These are phyloP conservation scores for Lemur catta DNA, from an alignment of 2,797 vertebrate species.

Conservation along the genomic window DNA sequence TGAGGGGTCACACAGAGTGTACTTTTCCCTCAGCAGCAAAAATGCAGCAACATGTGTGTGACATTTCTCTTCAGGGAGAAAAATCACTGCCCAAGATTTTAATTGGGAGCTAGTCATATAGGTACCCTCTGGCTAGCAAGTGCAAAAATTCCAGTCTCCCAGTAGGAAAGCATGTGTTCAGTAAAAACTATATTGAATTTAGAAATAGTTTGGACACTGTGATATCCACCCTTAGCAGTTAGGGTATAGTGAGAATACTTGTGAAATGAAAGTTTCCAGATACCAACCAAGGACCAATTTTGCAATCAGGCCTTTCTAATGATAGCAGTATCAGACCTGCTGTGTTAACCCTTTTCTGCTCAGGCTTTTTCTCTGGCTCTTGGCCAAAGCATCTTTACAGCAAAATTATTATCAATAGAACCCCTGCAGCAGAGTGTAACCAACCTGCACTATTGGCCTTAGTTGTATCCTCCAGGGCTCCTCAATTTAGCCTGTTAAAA, in stretches of 20 bases:
- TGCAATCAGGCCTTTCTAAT: background rate
- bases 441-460: background rate
- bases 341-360: background rate
- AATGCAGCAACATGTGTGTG: background rate
- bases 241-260: background rate
- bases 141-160: too few species aligned
- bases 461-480: background rate
- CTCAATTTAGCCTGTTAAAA: background rate
- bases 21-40: background rate
- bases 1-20: background rate
- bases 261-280: background rate
- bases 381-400: background rate
- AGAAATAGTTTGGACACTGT: background rate
- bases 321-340: background rate
- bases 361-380: background rate
- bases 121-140: too few species aligned
- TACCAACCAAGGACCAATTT: background rate
- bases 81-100: background rate
- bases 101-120: background rate
- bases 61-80: background rate
- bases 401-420: background rate
- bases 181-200: background rate
- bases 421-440: background rate
- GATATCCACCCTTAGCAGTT: background rate
- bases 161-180: too few species aligned